These are phyloP conservation scores for Manis crassicaudata DNA, from an alignment of 2,797 vertebrate genomes.

Conservation along the genomic window DNA sequence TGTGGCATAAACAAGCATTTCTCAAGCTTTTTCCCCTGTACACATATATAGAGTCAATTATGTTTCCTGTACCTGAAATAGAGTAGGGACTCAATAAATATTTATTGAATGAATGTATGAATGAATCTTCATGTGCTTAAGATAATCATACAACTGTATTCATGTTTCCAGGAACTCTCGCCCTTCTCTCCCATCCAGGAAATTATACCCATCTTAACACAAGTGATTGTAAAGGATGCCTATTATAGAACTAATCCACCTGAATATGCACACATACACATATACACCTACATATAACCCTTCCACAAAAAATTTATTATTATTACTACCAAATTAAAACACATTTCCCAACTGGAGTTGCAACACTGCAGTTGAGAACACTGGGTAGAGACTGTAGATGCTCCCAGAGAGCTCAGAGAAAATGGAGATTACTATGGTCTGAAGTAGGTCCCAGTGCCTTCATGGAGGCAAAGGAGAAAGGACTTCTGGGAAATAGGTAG, in stretches of 20 bases:
- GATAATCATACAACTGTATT: background rate
- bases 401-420: background rate
- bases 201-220: constrained; percentile 1
- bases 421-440: background rate
- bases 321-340: constrained; percentile 41
- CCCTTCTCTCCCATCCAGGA: background rate
- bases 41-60: background rate
- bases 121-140: constrained; percentile 38
- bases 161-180: background rate
- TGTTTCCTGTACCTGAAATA: background rate
- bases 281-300: background rate
- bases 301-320: background rate
- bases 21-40: background rate
- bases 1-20: background rate
- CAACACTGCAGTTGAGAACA: background rate
- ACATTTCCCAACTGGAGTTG: background rate
- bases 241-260: background rate
- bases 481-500: background rate
- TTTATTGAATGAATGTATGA: background rate
- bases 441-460: background rate
- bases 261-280: background rate
- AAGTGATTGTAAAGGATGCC: background rate
- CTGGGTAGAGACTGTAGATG: background rate
- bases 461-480: background rate
- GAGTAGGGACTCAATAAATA: background rate